phyloP scores from a whole-genome alignment of 2,888 invertebrate species.

The Sinopyrophorus schimmeli region DNA sequence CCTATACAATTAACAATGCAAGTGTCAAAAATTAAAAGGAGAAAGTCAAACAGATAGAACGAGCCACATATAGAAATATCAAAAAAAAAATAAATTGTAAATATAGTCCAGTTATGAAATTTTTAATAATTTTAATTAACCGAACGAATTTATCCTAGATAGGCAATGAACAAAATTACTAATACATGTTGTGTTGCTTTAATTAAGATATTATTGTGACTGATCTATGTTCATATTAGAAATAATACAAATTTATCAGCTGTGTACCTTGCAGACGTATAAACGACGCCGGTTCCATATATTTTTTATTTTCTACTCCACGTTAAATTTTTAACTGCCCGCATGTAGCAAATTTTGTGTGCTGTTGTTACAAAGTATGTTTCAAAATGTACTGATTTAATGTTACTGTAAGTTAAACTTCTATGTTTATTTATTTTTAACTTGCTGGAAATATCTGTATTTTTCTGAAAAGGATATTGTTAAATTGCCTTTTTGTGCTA shows the following conservation, averaged over 20 bases:
- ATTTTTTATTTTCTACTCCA: slow-evolving; percentile 23
- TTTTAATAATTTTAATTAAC: slow-evolving; percentile 57
- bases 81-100: slow-evolving; percentile 52
- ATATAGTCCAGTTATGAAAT: slow-evolving; percentile 58
- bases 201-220: slow-evolving; percentile 54
- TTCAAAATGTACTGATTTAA: slow-evolving; percentile 50
- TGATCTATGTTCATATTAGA: slow-evolving; percentile 51
- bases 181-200: slow-evolving; percentile 57
- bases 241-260: slow-evolving; percentile 48
- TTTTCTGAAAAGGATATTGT: slow-evolving; percentile 6
- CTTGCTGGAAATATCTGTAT: slow-evolving; percentile 13
- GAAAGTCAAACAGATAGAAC: slow-evolving; percentile 11
- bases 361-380: slow-evolving; percentile 43
- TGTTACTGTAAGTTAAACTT: slow-evolving; percentile 43
- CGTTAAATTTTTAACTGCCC: slow-evolving; percentile 47
- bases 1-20: slow-evolving; percentile 30
- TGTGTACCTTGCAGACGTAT: slow-evolving; percentile 53
- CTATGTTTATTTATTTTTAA: slow-evolving; percentile 42
- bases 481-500: slow-evolving; percentile 7
- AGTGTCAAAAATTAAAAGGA: slow-evolving; percentile 13
- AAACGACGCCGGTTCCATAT: slow-evolving; percentile 32
- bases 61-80: slow-evolving; percentile 36
- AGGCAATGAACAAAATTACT: slow-evolving; percentile 46
- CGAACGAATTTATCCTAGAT: slow-evolving; percentile 59
- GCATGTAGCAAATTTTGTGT: slow-evolving; percentile 49